These are phyloP conservation scores for Amniataba percoides DNA, from an alignment of 2,797 vertebrate species.

Conservation along the genomic window DNA sequence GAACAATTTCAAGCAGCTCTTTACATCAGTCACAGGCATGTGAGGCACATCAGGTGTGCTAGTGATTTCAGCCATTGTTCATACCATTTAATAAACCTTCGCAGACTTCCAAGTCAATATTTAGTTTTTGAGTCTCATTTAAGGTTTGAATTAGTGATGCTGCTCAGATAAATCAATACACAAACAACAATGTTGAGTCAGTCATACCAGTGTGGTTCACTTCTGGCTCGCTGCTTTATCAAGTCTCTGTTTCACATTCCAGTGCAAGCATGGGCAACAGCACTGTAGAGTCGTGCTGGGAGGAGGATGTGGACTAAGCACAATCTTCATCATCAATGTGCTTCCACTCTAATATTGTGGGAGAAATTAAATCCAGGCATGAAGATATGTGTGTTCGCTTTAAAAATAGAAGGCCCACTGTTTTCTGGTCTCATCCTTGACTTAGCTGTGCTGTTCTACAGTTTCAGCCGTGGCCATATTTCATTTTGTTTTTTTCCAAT, in stretches of 20 bases:
- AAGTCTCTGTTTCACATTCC: slow-evolving; percentile 57
- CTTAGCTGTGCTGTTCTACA: slow-evolving; percentile 1
- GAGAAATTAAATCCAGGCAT: slow-evolving; percentile 9
- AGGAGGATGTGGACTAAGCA: slow-evolving; percentile 29
- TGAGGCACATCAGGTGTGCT: slow-evolving; percentile 1
- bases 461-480: slow-evolving; percentile 23
- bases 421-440: slow-evolving; percentile 15
- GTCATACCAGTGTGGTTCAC: slow-evolving; percentile 28
- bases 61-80: slow-evolving; percentile 4
- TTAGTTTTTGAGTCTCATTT: neutral
- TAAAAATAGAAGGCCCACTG: neutral
- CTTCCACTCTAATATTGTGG: slow-evolving; percentile 5
- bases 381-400: neutral
- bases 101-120: slow-evolving; percentile 32
- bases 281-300: neutral
- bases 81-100: slow-evolving; percentile 27
- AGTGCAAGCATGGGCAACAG: slow-evolving; percentile 39
- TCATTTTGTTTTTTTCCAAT: slow-evolving; percentile 25
- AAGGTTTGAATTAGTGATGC: slow-evolving; percentile 33
- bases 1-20: neutral
- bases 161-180: slow-evolving; percentile 36
- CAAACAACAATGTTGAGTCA: slow-evolving; percentile 19
- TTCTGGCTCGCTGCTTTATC: slow-evolving; percentile 38
- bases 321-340: slow-evolving; percentile 25
- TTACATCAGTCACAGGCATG: neutral